A percentile compares a stretch with the other conserved stretches of the same genome.
Evolutionary conservation across 2,797 vertebrate species (phyloP).

Genomic region (Trematomus bernacchii): DNA sequence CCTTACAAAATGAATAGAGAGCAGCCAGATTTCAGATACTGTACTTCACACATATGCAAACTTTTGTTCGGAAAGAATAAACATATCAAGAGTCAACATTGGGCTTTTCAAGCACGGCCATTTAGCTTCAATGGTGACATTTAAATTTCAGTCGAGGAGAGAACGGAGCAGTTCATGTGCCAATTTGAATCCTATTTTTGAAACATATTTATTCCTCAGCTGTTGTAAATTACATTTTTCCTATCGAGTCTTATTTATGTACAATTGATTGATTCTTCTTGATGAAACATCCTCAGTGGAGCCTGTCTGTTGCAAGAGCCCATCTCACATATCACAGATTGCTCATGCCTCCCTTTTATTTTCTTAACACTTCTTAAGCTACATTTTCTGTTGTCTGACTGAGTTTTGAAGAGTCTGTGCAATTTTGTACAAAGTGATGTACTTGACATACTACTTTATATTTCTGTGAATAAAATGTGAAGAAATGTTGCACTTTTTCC

Average conservation of each 20-base stretch:
- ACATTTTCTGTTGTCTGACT: constrained; percentile 78
- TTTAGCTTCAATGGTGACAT: constrained; percentile 31
- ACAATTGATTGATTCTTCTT: constrained; percentile 65
- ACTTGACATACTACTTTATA: constrained; percentile 89
- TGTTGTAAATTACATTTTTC: constrained; percentile 80
- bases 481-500: constrained; percentile 49
- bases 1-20: neutral
- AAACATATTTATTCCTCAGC: constrained; percentile 81
- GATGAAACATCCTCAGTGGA: constrained; percentile 61
- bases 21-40: neutral
- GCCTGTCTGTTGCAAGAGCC: constrained; percentile 50
- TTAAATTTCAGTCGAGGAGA: constrained; percentile 42
- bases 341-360: constrained; percentile 67
- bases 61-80: constrained; percentile 41
- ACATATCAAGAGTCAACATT: constrained; percentile 48
- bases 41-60: constrained; percentile 39
- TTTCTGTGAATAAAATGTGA: constrained; percentile 90
- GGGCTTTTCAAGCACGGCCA: constrained; percentile 62
- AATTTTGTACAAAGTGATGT: constrained; percentile 89
- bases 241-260: constrained; percentile 78
- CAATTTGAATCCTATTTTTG: constrained; percentile 86
- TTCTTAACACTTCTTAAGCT: constrained; percentile 72
- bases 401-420: constrained; percentile 86
- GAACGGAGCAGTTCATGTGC: constrained; percentile 78
- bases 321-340: constrained; percentile 74